Base-by-base conservation (phyloP, 2,888 invertebrate genomes). In the Lasioglossum morio region DNA sequence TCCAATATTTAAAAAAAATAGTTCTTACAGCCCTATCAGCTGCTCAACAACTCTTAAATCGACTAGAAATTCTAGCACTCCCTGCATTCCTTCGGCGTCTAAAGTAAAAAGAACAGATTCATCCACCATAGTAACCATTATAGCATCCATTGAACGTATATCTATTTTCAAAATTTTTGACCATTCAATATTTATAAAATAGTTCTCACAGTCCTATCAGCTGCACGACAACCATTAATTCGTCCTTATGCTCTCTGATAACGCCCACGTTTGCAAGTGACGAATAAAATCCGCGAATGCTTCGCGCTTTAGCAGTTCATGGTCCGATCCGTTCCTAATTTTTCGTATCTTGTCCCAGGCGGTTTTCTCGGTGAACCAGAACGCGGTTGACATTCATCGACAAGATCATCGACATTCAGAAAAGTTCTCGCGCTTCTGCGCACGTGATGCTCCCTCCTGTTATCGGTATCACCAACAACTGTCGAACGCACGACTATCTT, bases 401-500 rank as follows among this genome's bases (percentile, higher is more conserved):
- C 70, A 70, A 74, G 34, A 43, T 53, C 77, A 86, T 86, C 19
- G 83, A 80, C 75, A 75, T 34, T 69, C 53, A 75, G 19, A 57
- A 82, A 57, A 79, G 72, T 43, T 53, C 40, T 77, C 70, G 72
- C 57, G 77, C 73, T 85, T 85, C 75, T 75, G 70, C 66, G 82
- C 79, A 60, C 75, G 75, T 77, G 76, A 87, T 69, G 30, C 63
- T 30, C 79, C 60, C 70, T 73, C 79, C 76, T 66, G 53, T 63
- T 60, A 66, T 27, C 76, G 81, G 48, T 78, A 74, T 77, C 89
- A 79, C 88, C 87, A 86, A 86, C 87, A 82, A 66, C 76, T 80
- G 89, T 90, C 89, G 86, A 88, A 86, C 79, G 46, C 83, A 88
- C 53, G 81, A 72, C 87, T 92, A 92, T 92, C 91, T 30, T 72